Evolutionary conservation across 2,113 vertebrate genomes (phyloP), one percentile per base, ranked within the genome.

Genomic region (Xiphophorus maculatus): DNA sequence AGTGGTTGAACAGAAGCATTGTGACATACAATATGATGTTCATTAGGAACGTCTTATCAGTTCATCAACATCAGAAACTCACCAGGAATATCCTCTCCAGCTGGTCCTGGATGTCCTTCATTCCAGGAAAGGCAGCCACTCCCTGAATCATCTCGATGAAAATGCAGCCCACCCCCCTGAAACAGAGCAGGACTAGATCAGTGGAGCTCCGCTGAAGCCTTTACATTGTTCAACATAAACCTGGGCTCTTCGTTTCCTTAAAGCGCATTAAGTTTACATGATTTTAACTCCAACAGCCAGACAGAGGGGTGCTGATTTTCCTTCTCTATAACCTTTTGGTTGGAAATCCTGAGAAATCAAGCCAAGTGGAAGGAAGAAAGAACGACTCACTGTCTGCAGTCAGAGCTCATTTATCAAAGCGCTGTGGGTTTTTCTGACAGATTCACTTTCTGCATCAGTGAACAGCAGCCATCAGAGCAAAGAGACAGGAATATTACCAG

Each of bases 81-180:
- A 99, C 98, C 96, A 99, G 93, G 92, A 98, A 99, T 95, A 99
- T 99, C 81, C 98, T 95, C 93, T 99, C 98, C 87, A 99, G 96
- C 89, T 99, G 98, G 90, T 99, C 98, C 81, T 99, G 97, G 87
- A 98, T 97, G 88, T 99, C 97, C 94, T 99, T 99, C 96, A 99
- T 98, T 92, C 98, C 97, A 27, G 98, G 97, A 93, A 99, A 99
- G 71, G 97, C 98, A 90, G 98, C 97, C 12, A 97, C 96, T 66
- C 98, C 98, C 92, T 99, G 98, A 88, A 98, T 98, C 98, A 99
- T 99, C 93, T 99, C 98, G 54, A 99, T 94, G 89, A 98, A 98
- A 91, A 99, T 99, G 90, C 98, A 99, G 69, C 97, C 98, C 1
- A 99, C 98, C 69, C 98, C 98, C 97, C 97, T 99, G 69, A 80